phyloP scores from a whole-genome alignment of 2,797 vertebrate species.

The Sebastes vulpes region DNA sequence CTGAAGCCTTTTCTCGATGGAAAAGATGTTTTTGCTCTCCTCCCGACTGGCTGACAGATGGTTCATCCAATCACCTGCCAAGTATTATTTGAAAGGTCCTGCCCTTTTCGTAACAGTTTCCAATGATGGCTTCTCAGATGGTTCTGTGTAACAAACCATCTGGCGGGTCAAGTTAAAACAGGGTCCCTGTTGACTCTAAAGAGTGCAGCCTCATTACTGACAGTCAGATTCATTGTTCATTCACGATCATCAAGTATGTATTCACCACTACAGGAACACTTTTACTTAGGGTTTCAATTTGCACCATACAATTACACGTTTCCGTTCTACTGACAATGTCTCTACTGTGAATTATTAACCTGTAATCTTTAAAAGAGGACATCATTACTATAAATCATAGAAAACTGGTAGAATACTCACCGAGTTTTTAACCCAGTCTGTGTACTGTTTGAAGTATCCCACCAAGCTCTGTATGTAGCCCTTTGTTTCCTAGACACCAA shows the following conservation, averaged over 20 bases:
- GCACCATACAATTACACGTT: not conserved
- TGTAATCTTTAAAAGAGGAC: not conserved
- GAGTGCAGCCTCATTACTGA: not conserved
- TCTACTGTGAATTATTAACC: not conserved
- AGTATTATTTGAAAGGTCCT: not conserved
- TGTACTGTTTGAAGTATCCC: conserved; percentile 92
- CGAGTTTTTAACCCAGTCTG: conserved; percentile 89
- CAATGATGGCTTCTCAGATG: too few relatives aligned
- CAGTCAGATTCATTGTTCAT: not conserved
- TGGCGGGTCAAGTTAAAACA: not conserved
- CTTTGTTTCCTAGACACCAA: conserved; percentile 87
- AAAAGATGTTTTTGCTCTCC: not conserved
- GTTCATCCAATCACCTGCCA: not conserved
- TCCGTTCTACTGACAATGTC: not conserved
- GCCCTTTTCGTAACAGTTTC: not conserved
- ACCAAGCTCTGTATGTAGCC: conserved; percentile 86
- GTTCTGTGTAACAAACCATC: too few relatives aligned
- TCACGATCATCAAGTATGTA: not conserved
- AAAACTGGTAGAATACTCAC: conserved; percentile 82
- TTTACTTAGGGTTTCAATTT: not conserved
- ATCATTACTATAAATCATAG: not conserved
- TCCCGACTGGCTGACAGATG: not conserved
- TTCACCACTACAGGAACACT: not conserved
- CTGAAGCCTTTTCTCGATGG: not conserved
- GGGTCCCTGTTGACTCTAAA: not conserved